Base-by-base conservation (phyloP, 2,113 vertebrate species). In the Aix galericulata region DNA sequence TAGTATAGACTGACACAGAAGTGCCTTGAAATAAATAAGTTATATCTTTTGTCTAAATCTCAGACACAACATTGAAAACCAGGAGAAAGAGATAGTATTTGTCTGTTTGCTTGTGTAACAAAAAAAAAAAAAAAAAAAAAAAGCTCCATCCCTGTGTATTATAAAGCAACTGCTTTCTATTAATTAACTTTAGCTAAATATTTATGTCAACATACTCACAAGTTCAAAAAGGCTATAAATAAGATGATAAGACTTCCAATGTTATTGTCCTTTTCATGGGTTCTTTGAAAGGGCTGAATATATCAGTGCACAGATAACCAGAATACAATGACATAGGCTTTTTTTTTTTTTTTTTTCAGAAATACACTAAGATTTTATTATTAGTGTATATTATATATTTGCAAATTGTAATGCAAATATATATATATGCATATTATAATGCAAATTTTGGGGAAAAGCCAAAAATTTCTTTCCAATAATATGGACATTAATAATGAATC, bases 1-100 rank as follows among this genome's bases (percentile, higher is more conserved):
- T 63, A 71, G 52, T 79, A 75, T 53, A 71, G 31, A 50, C 64
- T 86, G 91, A 80, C 88, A 92, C 13, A 40, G 23, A 86, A 92
- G 40, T 86, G 91, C 82, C 94, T 95, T 93, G 83, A 74, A 96
- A 89, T 94, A 96, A 95, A 74, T 96, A 71, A 96, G 94, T 97
- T 93, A 50, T 40, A 27, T 63, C 53, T 94, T 94, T 69, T 94
- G 16, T 34, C 66, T 95, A 66, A 64, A 53, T 81, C 56, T 93
- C 76, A 89, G 17, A 38, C 50, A 75, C 16, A 4, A 11, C 34
- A 46, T 46, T 93, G 91, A 86, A 93, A 86, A 88, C 79, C 75
- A 89, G 8, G 38, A 79, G 17, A 66, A 80, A 58, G 60, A 63
- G 34, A 60, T 36, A 3, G 2, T 52, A 71, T 81, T 94, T 81